Base-by-base conservation (phyloP, 2,888 invertebrate genomes). In the Chironomus riparius region DNA sequence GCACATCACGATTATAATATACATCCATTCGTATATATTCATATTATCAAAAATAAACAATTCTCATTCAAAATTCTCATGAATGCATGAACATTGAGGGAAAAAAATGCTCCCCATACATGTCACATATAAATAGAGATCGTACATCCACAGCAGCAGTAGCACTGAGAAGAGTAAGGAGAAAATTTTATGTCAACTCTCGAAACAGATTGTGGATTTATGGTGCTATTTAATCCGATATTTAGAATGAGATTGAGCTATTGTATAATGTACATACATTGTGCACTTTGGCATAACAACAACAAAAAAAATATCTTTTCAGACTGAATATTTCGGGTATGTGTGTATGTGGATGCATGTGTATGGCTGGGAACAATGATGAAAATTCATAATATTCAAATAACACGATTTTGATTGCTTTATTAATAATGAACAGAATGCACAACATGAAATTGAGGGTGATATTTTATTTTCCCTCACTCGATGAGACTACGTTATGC, bases 151-250 rank as follows among this genome's bases (percentile, higher is more conserved):
- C 21, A n/a, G 50, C 50, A 50, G 50, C 48, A 48, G n/a, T 5
- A n/a, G n/a, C n/a, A n/a, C 48, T 3, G 48, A 48, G 48, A 15
- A 50, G 50, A 50, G 15, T 50, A 50, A 50, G 18, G 62, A 62
- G 62, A 62, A 62, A 62, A 62, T 62, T 62, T 62, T 62, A 62
- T 62, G 62, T 62, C 62, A 62, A 62, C 62, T 62, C 62, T 62
- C 21, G 62, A 62, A 50, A 18, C 62, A 62, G 62, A 62, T 62
- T 62, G 62, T 62, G 62, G 62, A 62, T 62, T 62, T 62, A 62
- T 62, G 21, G 50, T 62, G 18, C 22, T 21, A 62, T 62, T 62
- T 62, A 62, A 62, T 62, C 62, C 62, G 62, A 62, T 62, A 62
- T 62, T 62, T 62, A 21, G 62, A 62, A 62, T 18, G 62, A 62